These are phyloP conservation scores for Bombus impatiens DNA, from an alignment of 1,140 invertebrate genomes.

Conservation along the genomic window DNA sequence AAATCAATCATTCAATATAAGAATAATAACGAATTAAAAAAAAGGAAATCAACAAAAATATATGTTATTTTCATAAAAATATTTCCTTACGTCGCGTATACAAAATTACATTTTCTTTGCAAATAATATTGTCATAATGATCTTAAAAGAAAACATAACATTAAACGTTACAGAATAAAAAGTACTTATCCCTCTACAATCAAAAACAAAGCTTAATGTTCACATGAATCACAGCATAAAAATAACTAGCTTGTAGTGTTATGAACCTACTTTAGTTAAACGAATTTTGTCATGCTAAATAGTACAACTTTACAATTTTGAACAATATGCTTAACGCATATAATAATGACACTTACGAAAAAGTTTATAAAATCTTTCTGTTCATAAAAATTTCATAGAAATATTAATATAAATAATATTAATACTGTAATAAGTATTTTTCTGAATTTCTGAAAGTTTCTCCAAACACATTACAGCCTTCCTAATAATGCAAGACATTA, in stretches of 20 bases:
- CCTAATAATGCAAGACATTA: conserved; percentile 19
- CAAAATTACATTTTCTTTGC: conserved; percentile 41
- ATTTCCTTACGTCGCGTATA: conserved; percentile 35
- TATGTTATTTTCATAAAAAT: conserved; percentile 45
- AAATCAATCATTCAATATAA: conserved; percentile 53
- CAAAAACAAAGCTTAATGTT: conserved; percentile 14
- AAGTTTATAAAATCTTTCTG: background rate
- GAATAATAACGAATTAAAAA: conserved; percentile 42
- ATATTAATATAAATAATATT: background rate
- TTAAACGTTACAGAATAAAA: conserved; percentile 28
- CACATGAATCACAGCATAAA: conserved; percentile 15
- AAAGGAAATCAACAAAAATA: conserved; percentile 49
- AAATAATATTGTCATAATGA: conserved; percentile 25
- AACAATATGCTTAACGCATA: conserved; percentile 13
- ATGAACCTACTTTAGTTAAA: conserved; percentile 18
- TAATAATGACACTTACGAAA: conserved; percentile 8
- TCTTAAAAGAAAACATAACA: conserved; percentile 38
- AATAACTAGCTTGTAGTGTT: conserved; percentile 28
- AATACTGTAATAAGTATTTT: background rate
- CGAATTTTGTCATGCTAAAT: background rate
- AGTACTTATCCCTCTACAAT: conserved; percentile 36
- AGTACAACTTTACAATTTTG: conserved; percentile 9
- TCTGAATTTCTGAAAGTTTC: background rate
- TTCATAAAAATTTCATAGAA: conserved; percentile 26
- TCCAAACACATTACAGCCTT: background rate